Percentiles rank a stretch among this genome's conserved stretches.
phyloP scores from a whole-genome alignment of 2,888 invertebrate species.

The Teleogryllus oceanicus region DNA sequence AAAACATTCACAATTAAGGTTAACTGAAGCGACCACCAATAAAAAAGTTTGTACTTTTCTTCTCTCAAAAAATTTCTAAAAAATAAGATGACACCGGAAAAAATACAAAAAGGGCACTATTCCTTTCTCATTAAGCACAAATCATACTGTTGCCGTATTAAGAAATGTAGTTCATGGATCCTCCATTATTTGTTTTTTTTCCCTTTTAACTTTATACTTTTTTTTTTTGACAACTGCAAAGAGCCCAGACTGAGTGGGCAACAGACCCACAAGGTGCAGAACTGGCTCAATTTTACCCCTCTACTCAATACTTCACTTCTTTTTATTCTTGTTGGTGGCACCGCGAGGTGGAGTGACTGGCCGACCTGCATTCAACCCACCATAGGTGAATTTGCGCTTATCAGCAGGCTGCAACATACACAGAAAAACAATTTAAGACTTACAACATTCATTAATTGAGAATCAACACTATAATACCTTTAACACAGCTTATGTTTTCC shows the following conservation, averaged over 20 bases:
- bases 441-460: not conserved
- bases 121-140: not conserved
- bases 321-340: slow-evolving; percentile 90
- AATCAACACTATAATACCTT: not conserved
- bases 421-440: slow-evolving; percentile 18
- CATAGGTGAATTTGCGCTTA: slow-evolving; percentile 95
- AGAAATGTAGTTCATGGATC: not conserved
- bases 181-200: not conserved
- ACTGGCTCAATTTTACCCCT: not conserved
- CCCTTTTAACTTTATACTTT: not conserved
- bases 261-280: not conserved
- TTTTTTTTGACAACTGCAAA: not conserved
- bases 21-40: slow-evolving; percentile 9
- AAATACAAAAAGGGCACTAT: not conserved
- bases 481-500: no score
- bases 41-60: slow-evolving; percentile 7
- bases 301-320: slow-evolving; percentile 67
- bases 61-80: not conserved
- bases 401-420: slow-evolving; percentile 77
- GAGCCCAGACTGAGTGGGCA: not conserved
- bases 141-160: not conserved
- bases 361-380: slow-evolving; percentile 88
- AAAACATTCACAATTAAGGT: not conserved
- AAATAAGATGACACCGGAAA: not conserved
- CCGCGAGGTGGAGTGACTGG: slow-evolving; percentile 97